phyloP scores from a whole-genome alignment of 2,888 invertebrate genomes.

The Strigamia transsilvanica region DNA sequence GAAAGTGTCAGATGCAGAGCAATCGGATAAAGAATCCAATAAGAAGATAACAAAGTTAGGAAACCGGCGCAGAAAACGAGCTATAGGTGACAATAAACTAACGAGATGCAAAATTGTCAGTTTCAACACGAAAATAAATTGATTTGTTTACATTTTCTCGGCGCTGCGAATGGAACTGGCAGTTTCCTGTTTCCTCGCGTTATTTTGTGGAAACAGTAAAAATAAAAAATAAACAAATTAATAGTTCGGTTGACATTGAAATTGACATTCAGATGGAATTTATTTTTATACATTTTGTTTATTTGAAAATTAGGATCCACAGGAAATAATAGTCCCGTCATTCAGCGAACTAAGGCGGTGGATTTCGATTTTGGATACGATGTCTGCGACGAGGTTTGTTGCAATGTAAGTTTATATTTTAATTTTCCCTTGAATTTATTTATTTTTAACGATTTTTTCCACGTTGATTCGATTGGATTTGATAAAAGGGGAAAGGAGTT shows the following conservation, averaged over 20 bases:
- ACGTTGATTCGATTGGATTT: not conserved
- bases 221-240: not conserved
- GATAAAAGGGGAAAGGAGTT: not conserved
- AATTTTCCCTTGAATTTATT: not conserved
- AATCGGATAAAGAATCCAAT: not conserved
- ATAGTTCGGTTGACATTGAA: not conserved
- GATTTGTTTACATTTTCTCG: not conserved
- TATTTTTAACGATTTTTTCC: not conserved
- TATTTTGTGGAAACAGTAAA: not conserved
- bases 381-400: not conserved
- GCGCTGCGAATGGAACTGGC: not conserved
- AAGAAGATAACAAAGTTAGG: not conserved
- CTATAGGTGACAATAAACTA: not conserved
- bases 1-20: constrained; percentile 1
- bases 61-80: not conserved
- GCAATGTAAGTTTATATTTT: not conserved
- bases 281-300: not conserved
- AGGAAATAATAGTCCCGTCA: constrained; percentile 33
- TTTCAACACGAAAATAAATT: too few relatives aligned
- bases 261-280: too few relatives aligned
- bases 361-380: constrained; percentile 51
- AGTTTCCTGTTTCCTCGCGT: constrained; percentile 19
- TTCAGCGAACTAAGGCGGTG: constrained; percentile 50
- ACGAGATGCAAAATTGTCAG: too few relatives aligned
- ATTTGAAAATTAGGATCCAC: not conserved